Percentiles rank a stretch among this genome's conserved stretches.
These are phyloP conservation scores for Alsophila aescularia DNA, from an alignment of 2,888 invertebrate genomes.

Conservation along the genomic window DNA sequence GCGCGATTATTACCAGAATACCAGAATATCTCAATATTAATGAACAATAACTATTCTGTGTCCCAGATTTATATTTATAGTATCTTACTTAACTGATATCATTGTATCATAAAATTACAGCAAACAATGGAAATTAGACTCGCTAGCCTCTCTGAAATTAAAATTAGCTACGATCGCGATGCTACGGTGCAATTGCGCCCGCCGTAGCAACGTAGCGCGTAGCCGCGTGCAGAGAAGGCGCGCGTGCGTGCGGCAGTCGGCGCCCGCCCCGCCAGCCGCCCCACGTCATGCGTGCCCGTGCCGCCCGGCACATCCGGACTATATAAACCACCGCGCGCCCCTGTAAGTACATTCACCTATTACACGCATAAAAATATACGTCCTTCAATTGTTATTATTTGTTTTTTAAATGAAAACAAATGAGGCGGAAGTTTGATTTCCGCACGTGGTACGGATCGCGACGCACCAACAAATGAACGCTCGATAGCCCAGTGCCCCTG, in stretches of 20 bases:
- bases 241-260: slow-evolving; percentile 79
- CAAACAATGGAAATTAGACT: too few species aligned
- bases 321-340: slow-evolving; percentile 74
- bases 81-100: too few species aligned
- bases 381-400: not conserved
- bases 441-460: slow-evolving; percentile 76
- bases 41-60: too few species aligned
- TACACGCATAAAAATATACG: slow-evolving; percentile 2
- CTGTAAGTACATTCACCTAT: slow-evolving; percentile 65
- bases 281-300: slow-evolving; percentile 67
- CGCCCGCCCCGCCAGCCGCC: slow-evolving; percentile 72
- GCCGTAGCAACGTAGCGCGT: slow-evolving; percentile 62
- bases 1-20: too few species aligned
- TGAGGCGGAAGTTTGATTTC: slow-evolving; percentile 54
- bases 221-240: slow-evolving; percentile 49
- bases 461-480: slow-evolving; percentile 77
- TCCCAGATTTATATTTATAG: too few species aligned
- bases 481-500: slow-evolving; percentile 84
- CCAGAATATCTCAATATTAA: too few species aligned
- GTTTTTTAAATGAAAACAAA: slow-evolving; percentile 53
- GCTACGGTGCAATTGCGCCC: slow-evolving; percentile 42
- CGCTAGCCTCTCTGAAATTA: too few species aligned
- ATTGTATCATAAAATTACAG: not conserved
- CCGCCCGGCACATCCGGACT: slow-evolving; percentile 51
- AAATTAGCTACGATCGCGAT: not conserved